Base-by-base conservation (phyloP, 2,888 invertebrate species). In the Himalopsyche japonica region DNA sequence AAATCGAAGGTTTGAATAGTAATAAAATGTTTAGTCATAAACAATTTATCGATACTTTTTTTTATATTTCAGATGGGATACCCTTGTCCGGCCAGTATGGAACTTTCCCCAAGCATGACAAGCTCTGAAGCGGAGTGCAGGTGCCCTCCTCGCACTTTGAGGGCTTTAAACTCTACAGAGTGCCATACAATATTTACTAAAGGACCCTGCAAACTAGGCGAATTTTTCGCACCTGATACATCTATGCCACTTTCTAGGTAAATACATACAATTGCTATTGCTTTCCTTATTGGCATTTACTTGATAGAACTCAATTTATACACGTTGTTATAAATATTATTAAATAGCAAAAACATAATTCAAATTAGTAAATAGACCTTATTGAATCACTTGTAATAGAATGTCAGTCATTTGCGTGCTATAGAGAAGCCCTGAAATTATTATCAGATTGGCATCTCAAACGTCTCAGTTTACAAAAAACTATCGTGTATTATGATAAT, bases 81-180 rank as follows among this genome's bases (percentile, higher is more conserved):
- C 87, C 97, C 97, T 0, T 97, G 97, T 88, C 96, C 96, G 0
- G 95, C 96, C 0, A 96, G 96, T 12, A 97, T 97, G 94, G 97
- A 97, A 90, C 90, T 97, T 37, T 95, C 95, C 87, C 96, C 96
- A 0, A 93, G 86, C 88, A 90, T 47, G 89, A 92, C 92, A 89
- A 93, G 89, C 88, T 93, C 91, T 83, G 90, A 93, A 27, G 96
- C 97, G 0, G 96, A 96, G 89, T 97, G 97, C 90, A 94, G 95
- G 87, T 97, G 97, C 88, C 97, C 97, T 0, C 97, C 97, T 0
- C 95, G 95, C 48, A 95, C 95, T 0, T 96, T 96, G 0, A 94
- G 96, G 88, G 94, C 95, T 86, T 93, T 94, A 0, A 91, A 93
- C 84, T 95, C 95, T 81, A 94, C 94, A 10, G 93, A 93, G 76